Base-by-base conservation (phyloP, 2,113 vertebrate species). In the Clupea harengus region DNA sequence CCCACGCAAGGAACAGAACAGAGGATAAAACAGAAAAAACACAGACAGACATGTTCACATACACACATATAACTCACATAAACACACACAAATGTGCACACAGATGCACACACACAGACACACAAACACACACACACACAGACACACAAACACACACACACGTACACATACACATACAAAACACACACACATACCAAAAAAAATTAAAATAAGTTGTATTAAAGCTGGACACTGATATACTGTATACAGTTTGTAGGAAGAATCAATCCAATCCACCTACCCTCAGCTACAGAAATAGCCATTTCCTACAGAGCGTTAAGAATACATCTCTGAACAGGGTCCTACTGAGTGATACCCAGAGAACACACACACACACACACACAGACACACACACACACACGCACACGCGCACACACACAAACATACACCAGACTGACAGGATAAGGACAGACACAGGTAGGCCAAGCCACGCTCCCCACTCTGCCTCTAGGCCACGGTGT, bases 401-500 rank as follows among this genome's bases (percentile, higher is more conserved):
- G 46, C 82, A 81, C 83, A 81, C 82, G 84, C 80, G 85, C 57
- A 87, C 86, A 89, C 80, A 81, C 57, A 85, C 64, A 50, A 50
- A 64, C 44, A 64, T 50, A 83, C 84, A 50, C 87, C 52, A 45
- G 81, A 75, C 75, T 84, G 54, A 81, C 49, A 81, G 60, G 50
- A 85, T 52, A 82, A 20, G 45, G 67, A 20, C 7, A 84, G 44
- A 85, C 72, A 10, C 46, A 72, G 54, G 82, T 72, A 72, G 64
- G 64, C 25, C 64, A 72, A 32, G 64, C 64, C 64, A 9, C 52
- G 28, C 64, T 28, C 25, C n/a, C 25, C 32, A 25, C 11, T 28
- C 7, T 28, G 64, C 64, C 64, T 28, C 10, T 0, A 72, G 64
- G 64, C 25, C 25, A 72, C 8, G 9, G 18, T 84, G 39, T 78